These are phyloP conservation scores for Chloropsis cyanopogon DNA, from an alignment of 2,113 vertebrate genomes.

Conservation along the genomic window DNA sequence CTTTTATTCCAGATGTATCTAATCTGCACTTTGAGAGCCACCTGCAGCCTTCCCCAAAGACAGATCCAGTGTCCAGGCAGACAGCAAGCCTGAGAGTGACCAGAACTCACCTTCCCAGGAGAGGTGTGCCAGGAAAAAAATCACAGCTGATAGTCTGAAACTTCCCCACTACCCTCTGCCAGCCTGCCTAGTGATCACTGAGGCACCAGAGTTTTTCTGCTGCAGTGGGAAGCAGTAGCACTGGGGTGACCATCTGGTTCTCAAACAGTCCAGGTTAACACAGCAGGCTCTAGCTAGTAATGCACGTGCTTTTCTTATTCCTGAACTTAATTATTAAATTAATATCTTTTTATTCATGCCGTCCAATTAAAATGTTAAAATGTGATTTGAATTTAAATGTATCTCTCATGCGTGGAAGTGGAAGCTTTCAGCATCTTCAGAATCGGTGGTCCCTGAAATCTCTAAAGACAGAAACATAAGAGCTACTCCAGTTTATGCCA, in stretches of 20 bases:
- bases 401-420: not conserved
- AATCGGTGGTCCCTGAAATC: not conserved
- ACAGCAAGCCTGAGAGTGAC: not conserved
- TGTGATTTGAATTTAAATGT: not conserved
- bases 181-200: not conserved
- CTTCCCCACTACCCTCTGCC: not conserved
- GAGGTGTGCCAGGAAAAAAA: too few relatives aligned
- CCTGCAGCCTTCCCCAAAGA: not conserved
- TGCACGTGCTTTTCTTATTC: not conserved
- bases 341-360: not conserved
- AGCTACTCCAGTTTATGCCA: not conserved
- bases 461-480: not conserved
- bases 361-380: not conserved
- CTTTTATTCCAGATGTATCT: not conserved
- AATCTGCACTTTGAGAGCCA: not conserved
- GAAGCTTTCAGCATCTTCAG: not conserved
- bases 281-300: not conserved
- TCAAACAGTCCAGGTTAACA: not conserved
- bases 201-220: not conserved
- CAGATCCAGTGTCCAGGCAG: not conserved
- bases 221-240: not conserved
- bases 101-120: not conserved
- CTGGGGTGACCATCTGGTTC: not conserved
- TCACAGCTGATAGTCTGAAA: not conserved
- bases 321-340: not conserved